phyloP scores from a whole-genome alignment of 2,797 vertebrate species.

The Microcaecilia unicolor region DNA sequence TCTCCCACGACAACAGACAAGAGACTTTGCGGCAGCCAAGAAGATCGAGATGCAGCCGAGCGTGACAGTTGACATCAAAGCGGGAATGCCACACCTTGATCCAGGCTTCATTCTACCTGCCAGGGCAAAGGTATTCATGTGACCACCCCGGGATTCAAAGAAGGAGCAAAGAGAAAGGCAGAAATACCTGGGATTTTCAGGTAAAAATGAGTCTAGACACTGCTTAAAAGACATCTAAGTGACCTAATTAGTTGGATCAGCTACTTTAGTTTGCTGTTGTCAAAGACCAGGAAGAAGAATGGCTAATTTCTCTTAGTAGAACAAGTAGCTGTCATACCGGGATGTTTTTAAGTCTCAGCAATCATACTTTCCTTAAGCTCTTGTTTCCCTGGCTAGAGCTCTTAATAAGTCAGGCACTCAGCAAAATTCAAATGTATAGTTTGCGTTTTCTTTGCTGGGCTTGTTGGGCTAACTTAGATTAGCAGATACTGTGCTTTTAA shows the following conservation, averaged over 20 bases:
- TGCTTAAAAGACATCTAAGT: constrained; percentile 48
- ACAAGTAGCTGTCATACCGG: constrained; percentile 61
- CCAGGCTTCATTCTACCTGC: constrained; percentile 59
- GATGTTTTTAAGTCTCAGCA: constrained; percentile 31
- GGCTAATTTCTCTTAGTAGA: constrained; percentile 61
- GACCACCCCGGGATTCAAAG: constrained; percentile 74
- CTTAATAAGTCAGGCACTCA: constrained; percentile 41
- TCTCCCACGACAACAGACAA: constrained; percentile 62
- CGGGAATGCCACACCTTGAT: constrained; percentile 65
- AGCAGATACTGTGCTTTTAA: constrained; percentile 25
- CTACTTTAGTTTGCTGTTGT: constrained; percentile 46
- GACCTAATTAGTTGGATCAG: constrained; percentile 60
- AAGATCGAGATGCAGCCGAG: constrained; percentile 55
- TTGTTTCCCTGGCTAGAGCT: constrained; percentile 28
- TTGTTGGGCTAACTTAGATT: constrained; percentile 39
- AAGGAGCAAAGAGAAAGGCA: constrained; percentile 9
- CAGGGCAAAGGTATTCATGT: constrained; percentile 53
- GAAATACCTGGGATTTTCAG: constrained; percentile 33
- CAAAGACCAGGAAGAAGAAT: constrained; percentile 51
- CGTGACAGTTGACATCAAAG: constrained; percentile 74
- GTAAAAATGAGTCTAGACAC: constrained; percentile 71
- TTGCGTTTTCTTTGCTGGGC: constrained; percentile 35
- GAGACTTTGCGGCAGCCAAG: constrained; percentile 63
- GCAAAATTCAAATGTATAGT: constrained; percentile 28
- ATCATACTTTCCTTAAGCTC: constrained; percentile 46